These are phyloP conservation scores for Sylvia atricapilla DNA, from an alignment of 2,113 vertebrate species.

Conservation along the genomic window DNA sequence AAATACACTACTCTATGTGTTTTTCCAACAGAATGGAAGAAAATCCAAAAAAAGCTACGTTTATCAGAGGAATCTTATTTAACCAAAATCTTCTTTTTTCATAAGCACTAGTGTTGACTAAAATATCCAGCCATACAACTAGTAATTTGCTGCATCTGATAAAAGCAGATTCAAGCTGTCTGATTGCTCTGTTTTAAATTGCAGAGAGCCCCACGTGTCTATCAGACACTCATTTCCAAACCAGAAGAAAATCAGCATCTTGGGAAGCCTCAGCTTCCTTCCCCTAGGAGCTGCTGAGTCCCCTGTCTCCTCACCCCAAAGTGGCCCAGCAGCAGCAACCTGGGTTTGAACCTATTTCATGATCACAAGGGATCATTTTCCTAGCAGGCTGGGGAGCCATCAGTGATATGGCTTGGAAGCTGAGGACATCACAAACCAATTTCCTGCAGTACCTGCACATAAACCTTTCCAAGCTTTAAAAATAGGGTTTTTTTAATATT, in stretches of 20 bases:
- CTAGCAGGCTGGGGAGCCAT: background rate
- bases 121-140: slow-evolving; percentile 47
- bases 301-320: background rate
- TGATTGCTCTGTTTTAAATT: slow-evolving; percentile 48
- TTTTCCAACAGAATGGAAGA: background rate
- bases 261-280: background rate
- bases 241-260: background rate
- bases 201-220: slow-evolving; percentile 41
- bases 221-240: slow-evolving; percentile 31
- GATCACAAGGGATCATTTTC: background rate
- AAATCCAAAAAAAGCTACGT: slow-evolving; percentile 38
- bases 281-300: background rate
- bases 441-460: background rate
- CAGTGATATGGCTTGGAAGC: background rate
- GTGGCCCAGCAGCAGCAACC: background rate
- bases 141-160: slow-evolving; percentile 49
- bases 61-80: slow-evolving; percentile 52
- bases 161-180: slow-evolving; percentile 47
- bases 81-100: slow-evolving; percentile 40
- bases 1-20: background rate
- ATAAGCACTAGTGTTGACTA: slow-evolving; percentile 31
- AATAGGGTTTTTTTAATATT: background rate
- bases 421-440: background rate
- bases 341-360: background rate
- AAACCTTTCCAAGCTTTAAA: background rate